Base-by-base conservation (phyloP, 1,140 invertebrate genomes). In the Ceratoteleas bidentatus region DNA sequence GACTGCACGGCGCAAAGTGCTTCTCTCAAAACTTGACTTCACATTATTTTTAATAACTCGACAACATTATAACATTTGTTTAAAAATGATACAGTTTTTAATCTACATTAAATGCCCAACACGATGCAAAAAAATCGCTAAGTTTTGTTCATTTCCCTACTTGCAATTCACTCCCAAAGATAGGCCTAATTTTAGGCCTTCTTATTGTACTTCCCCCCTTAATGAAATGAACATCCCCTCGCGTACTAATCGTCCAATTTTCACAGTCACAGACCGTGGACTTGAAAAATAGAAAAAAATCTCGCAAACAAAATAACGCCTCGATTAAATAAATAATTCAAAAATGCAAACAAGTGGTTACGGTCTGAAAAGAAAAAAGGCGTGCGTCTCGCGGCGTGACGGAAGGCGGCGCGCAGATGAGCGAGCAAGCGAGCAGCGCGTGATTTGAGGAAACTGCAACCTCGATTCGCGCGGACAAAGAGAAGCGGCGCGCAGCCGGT, bases 331-430 rank as follows among this genome's bases (percentile, higher is more conserved):
- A 68, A 68, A 68, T 50, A 58, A 60, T 52, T 60, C 34, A 58
- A 47, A 61, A 72, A 72, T 54, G 58, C 16, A 62, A 72, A 72
- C 53, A 14, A 70, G 15, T 15, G 56, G 68, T 70, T 70, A 45
- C 68, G 68, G 68, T 72, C 57, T 72, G 57, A 72, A 72, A 72
- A 72, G 36, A 72, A 70, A 72, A 72, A 72, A 53, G 11, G 64
- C 56, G 45, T 50, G 47, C 54, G 24, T 60, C 40, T 47, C 15
- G 64, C 50, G 6, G 16, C 50, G 68, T 70, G 57, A 70, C 68
- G 68, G n/a, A 64, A 53, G 36, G 43, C 34, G 49, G 7, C 14
- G 34, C 36, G 61, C 14, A 64, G 49, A 64, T 38, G 60, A 49
- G 58, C 45, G 33, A 66, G 16, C 50, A 2, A 13, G 14, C 16